Conservation (phyloP, 2,888 invertebrate genomes). For the Heteromyza rotundicornis region DNA sequence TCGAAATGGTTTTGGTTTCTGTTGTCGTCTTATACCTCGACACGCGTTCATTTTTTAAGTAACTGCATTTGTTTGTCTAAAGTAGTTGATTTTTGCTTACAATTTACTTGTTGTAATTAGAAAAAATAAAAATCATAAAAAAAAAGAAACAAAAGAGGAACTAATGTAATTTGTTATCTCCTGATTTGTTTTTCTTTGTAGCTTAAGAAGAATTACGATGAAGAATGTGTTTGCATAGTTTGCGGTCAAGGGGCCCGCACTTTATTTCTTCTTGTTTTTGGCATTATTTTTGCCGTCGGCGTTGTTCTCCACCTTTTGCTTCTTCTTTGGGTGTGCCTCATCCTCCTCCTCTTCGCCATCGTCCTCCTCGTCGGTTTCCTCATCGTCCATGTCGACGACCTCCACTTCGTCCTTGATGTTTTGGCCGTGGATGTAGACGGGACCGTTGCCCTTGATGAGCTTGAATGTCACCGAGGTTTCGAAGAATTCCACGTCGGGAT, state of each 20-base stretch:
- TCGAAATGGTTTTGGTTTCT: too few species aligned
- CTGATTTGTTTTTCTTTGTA: constrained; percentile 15
- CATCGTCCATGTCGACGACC: constrained; percentile 81
- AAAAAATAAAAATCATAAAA: neutral
- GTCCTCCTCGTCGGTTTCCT: constrained; percentile 74
- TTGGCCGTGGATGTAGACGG: constrained; percentile 85
- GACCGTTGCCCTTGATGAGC: constrained; percentile 77
- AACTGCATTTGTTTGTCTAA: neutral
- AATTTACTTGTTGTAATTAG: neutral
- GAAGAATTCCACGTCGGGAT: constrained; percentile 83
- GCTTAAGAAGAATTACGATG: constrained; percentile 19
- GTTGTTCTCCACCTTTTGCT: constrained; percentile 76
- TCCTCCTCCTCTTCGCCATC: constrained; percentile 71
- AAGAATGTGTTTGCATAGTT: constrained; percentile 21
- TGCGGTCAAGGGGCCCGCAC: constrained; percentile 2
- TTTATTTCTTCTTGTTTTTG: constrained; percentile 72
- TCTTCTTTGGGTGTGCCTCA: constrained; percentile 81
- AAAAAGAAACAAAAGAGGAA: neutral
- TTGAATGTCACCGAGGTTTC: constrained; percentile 87
- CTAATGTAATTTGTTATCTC: constrained; percentile 10
- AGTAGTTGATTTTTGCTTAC: neutral
- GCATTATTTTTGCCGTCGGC: constrained; percentile 72
- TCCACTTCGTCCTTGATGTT: constrained; percentile 83
- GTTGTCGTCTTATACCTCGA: too few species aligned
- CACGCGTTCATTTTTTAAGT: too few species aligned